Base-by-base conservation (phyloP, 2,888 invertebrate genomes). In the Cheilosia vernalis region DNA sequence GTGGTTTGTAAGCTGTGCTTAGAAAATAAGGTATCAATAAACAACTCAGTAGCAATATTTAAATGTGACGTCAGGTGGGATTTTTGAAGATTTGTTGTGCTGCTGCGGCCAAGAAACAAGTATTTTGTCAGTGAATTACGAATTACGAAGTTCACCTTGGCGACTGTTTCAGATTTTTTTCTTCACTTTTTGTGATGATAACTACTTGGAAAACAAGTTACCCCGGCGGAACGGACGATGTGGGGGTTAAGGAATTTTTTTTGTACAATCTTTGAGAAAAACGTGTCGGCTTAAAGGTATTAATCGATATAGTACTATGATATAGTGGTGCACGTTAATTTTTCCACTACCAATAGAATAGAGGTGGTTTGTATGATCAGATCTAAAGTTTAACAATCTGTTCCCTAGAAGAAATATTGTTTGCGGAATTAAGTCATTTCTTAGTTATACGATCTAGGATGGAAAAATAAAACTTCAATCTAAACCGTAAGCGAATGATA, bases 121-220 rank as follows among this genome's bases (percentile, higher is more conserved):
- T 84, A 79, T 84, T 84, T 80, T 37, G 74, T 58, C 56, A 51
- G 56, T 55, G 70, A 69, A 64, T 84, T 76, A 79, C 67, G 70
- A 69, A 64, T 84, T 76, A 79, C 67, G 84, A 79, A n/a, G 84
- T 76, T 84, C 74, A 84, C 84, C 84, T 84, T 84, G 84, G 76
- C 66, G 84, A 74, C 64, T 74, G 47, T 40, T 58, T 55, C 51
- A 33, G 55, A 21, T 19, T 64, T 61, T 47, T 37, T 67, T 61
- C 56, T 44, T 77, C 6, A 15, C 61, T 61, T 63, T 24, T 77
- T 19, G 19, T 60, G 42, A 24, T 78, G 67, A 78, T 78, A 79
- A 69, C 67, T 49, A 67, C 63, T 78, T 78, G 60, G 58, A 30
- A 58, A 58, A 77, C 60, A 72, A 72, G 58, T 67, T 77, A 47